phyloP scores from a whole-genome alignment of 2,797 vertebrate species.

The Cossypha dichroa region DNA sequence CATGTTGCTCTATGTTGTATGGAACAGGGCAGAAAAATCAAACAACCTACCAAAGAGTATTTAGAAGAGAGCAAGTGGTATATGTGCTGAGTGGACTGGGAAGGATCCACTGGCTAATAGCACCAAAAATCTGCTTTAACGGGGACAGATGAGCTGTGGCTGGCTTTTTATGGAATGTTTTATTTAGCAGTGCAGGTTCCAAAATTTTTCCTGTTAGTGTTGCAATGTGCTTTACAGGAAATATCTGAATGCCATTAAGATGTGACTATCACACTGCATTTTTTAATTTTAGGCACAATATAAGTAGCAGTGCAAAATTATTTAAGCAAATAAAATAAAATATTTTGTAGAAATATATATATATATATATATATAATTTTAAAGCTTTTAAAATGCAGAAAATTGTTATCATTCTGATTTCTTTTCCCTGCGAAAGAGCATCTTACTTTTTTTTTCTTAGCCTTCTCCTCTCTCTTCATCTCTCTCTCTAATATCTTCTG shows the following conservation, averaged over 20 bases:
- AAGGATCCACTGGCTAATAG: background rate
- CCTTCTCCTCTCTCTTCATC: background rate
- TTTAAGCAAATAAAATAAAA: background rate
- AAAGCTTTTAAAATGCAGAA: background rate
- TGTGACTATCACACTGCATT: background rate
- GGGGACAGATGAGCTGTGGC: background rate
- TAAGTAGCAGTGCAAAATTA: background rate
- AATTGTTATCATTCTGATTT: background rate
- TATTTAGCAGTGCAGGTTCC: background rate
- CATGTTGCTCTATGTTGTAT: background rate
- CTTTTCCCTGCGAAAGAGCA: background rate
- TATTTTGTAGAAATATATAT: background rate
- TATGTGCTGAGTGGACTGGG: background rate
- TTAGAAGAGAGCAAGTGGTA: background rate
- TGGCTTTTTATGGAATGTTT: background rate
- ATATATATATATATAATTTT: background rate
- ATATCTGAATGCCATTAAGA: background rate
- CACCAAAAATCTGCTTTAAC: background rate
- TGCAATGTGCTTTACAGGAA: background rate
- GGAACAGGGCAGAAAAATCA: background rate
- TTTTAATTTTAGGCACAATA: background rate
- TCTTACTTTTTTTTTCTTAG: background rate
- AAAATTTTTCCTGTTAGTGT: background rate
- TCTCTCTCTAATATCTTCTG: background rate
- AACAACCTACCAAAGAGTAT: background rate